Base-by-base conservation (phyloP, 2,113 vertebrate species). In the Cavia aperea region DNA sequence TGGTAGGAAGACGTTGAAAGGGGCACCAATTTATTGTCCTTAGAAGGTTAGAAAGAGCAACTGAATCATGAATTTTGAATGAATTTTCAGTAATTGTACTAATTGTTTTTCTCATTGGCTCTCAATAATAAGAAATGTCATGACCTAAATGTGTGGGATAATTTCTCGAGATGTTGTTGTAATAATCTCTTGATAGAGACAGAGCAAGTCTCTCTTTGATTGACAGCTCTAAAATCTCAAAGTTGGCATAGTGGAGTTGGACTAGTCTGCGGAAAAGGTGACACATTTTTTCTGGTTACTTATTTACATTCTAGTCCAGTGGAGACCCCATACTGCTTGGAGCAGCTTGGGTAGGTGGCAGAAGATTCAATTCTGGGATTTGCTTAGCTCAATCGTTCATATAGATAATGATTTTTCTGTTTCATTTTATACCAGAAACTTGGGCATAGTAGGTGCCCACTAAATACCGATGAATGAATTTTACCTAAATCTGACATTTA, bases 21-120 rank as follows among this genome's bases (percentile, higher is more conserved):
- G 89, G 88, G 62, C 78, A 91, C 83, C 81, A 90, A 92, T 94
- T 94, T 92, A 87, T 93, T 89, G 81, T 91, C 94, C 88, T 95
- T 82, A 85, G 21, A 89, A 92, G 72, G 88, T 95, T 94, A 87
- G n/a, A 90, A 84, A 96, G 91, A 94, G 68, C 70, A 93, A 91
- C 31, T 14, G 19, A 83, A 75, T 95, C 84, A 68, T 95, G 84
- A 91, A 92, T 96, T 94, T 62, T 83, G 58, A 93, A 93, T 94
- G 88, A 93, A 56, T 89, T 82, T 88, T 81, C 58, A 86, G 43
- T 60, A 13, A 46, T 78, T 68, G 72, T 78, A 84, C 51, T 86
- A 54, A 49, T 87, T 92, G 95, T 81, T 75, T 90, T 72, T 91
- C 39, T 81, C 62, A 84, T 51, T 65, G 68, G 10, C 75, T 94